Base-by-base conservation (phyloP, 2,113 vertebrate genomes). In the Amphiprion ocellaris region DNA sequence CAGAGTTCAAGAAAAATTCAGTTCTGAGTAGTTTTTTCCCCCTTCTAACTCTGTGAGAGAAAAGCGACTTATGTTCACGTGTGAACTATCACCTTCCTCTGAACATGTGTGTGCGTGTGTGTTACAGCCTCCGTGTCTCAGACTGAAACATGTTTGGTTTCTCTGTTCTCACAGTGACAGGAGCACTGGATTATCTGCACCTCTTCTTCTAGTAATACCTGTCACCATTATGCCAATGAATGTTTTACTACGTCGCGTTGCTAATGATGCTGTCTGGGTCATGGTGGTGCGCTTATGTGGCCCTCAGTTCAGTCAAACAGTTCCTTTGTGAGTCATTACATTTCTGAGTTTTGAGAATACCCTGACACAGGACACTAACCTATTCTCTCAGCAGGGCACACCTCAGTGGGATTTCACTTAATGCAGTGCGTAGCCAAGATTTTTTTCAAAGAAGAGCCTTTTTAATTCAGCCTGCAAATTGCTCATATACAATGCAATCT, bases 281-380 rank as follows among this genome's bases (percentile, higher is more conserved):
- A 86, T 69, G 66, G 66, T 21, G 53, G 76, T 79, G n/a, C 8
- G 39, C 41, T 65, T 19, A 10, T 82, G 80, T 81, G 67, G 74
- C 82, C 80, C 49, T 24, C 19, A 17, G 68, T 86, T 86, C 69
- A 87, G 84, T 87, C 71, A 53, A 47, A 0, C 4, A 37, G 10
- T 77, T 37, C 28, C 75, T 88, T 78, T 83, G 63, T 90, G 91
- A 91, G 74, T 91, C 87, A 91, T 70, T 78, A 47, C 55, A 26
- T 59, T 59, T 37, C 7, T 8, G 30, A 21, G 64, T 89, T 82
- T 75, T 83, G 70, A 90, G 59, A 81, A 67, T 76, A 79, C 58
- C 80, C 60, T 49, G 69, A 62, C 82, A 76, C 76, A 79, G 64
- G 66, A 65, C 47, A 68, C 49, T 39, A 10, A 64, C 64, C 7